Conservation (phyloP, 2,113 vertebrate species). For the Muntiacus reevesi region DNA sequence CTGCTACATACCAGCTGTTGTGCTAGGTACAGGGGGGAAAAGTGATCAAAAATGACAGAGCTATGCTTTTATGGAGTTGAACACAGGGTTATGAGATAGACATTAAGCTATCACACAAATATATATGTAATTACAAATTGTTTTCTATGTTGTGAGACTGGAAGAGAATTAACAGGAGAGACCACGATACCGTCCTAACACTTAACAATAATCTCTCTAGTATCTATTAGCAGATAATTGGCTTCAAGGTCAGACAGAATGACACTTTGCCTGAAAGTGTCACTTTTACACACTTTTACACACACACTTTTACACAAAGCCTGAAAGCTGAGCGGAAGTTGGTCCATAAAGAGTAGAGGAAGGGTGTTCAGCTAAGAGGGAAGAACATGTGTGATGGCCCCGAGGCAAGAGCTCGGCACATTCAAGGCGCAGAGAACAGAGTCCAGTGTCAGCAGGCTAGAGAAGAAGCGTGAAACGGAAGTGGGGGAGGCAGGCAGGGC, state of each 20-base stretch:
- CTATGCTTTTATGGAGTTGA: too few relatives aligned
- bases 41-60: background rate
- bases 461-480: rapidly evolving
- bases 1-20: background rate
- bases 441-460: background rate
- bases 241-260: background rate
- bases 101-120: background rate
- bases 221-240: background rate
- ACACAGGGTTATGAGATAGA: background rate
- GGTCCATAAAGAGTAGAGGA: background rate
- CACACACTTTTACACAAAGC: background rate
- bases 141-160: background rate
- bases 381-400: background rate
- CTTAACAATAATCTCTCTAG: background rate
- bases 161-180: background rate
- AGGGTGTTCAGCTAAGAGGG: background rate
- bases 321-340: background rate
- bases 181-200: background rate
- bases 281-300: too few relatives aligned
- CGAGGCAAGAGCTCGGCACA: background rate
- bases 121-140: background rate
- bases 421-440: background rate
- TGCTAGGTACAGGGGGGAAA: rapidly evolving
- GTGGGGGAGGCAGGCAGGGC: background rate
- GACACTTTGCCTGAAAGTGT: too few relatives aligned